Percentiles rank a stretch among this genome's conserved stretches.
Conservation (phyloP, 2,797 vertebrate species). For the Paratrypauchen microcephalus region DNA sequence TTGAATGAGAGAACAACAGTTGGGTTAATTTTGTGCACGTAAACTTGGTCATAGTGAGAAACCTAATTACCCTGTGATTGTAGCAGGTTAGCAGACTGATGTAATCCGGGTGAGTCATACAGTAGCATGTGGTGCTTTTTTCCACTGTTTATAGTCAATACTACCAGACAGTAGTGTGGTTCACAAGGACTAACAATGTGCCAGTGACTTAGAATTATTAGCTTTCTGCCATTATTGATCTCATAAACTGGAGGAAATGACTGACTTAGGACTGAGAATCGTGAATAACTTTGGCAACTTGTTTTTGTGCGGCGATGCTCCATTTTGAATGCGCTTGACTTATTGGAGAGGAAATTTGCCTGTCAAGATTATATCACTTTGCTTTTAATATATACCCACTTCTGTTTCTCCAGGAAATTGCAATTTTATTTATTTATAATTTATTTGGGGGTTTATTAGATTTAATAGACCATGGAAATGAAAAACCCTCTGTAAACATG, state of each 20-base stretch:
- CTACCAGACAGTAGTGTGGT: slow-evolving; percentile 22
- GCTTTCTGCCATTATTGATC: slow-evolving; percentile 37
- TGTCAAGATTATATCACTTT: slow-evolving; percentile 71
- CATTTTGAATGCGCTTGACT: slow-evolving; percentile 64
- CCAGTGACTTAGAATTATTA: slow-evolving; percentile 25
- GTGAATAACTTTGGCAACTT: slow-evolving; percentile 64
- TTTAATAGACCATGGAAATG: slow-evolving; percentile 68
- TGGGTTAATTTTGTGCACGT: neutral
- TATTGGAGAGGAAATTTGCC: slow-evolving; percentile 75
- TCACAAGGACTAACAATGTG: slow-evolving; percentile 15
- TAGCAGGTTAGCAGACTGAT: neutral
- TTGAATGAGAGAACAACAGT: neutral
- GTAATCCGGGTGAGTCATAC: slow-evolving; percentile 5
- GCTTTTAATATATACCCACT: slow-evolving; percentile 70
- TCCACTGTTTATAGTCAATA: slow-evolving; percentile 41
- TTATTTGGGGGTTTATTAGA: slow-evolving; percentile 69
- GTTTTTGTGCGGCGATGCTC: slow-evolving; percentile 61
- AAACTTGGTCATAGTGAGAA: neutral
- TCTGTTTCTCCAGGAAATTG: slow-evolving; percentile 74
- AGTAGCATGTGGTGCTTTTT: slow-evolving; percentile 11
- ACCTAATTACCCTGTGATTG: neutral
- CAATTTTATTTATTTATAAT: slow-evolving; percentile 72
- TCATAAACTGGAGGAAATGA: slow-evolving; percentile 39
- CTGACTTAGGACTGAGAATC: slow-evolving; percentile 43
- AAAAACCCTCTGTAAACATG: slow-evolving; percentile 50